phyloP scores from a whole-genome alignment of 2,113 vertebrate species.

The Salvelinus namaycush region DNA sequence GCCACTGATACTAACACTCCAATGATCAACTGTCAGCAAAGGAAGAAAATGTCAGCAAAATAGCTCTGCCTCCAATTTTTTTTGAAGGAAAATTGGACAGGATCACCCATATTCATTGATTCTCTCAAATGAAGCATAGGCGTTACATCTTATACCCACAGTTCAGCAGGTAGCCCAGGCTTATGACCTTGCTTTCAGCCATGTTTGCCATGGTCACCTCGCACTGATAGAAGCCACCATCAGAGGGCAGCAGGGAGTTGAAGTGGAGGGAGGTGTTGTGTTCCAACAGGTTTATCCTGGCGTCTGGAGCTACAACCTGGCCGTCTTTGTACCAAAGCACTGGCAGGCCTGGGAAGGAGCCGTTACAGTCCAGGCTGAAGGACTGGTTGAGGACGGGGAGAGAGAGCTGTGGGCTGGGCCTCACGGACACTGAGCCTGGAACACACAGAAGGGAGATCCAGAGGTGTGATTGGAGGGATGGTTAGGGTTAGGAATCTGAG shows the following conservation, averaged over 20 bases:
- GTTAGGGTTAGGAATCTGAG: background rate
- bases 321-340: slow-evolving; percentile 51
- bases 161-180: slow-evolving; percentile 40
- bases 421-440: slow-evolving; percentile 51
- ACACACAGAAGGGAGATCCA: background rate
- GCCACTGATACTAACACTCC: slow-evolving; percentile 46
- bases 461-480: background rate
- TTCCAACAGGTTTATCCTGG: slow-evolving; percentile 33
- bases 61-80: no score
- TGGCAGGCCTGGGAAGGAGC: background rate
- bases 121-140: background rate
- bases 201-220: background rate
- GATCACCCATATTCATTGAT: no score
- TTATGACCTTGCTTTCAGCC: slow-evolving; percentile 21
- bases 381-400: slow-evolving; percentile 31
- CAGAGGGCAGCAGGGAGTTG: slow-evolving; percentile 39
- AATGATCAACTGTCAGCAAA: slow-evolving; percentile 36
- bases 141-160: slow-evolving; percentile 30
- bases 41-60: background rate
- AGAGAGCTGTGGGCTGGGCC: slow-evolving; percentile 14
- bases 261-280: slow-evolving; percentile 47
- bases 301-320: slow-evolving; percentile 6
- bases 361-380: slow-evolving; percentile 44
- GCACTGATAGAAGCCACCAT: slow-evolving; percentile 58
- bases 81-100: no score